Conservation (phyloP, 2,797 vertebrate genomes). For the Spinus pinus region DNA sequence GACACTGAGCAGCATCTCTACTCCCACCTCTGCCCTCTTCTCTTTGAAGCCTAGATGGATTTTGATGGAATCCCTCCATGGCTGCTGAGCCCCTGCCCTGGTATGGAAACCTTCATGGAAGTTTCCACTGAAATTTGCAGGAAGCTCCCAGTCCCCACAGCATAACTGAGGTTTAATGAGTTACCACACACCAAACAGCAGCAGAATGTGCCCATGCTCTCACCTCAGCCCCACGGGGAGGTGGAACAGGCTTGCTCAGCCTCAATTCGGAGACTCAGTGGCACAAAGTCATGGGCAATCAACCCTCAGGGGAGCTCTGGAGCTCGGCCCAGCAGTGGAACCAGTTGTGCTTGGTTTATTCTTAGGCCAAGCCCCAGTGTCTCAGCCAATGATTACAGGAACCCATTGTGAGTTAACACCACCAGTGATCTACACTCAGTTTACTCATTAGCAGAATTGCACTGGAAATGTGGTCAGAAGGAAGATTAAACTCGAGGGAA, state of each 20-base stretch:
- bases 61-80: not conserved
- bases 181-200: not conserved
- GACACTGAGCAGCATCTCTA: not conserved
- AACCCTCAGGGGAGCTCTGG: not conserved
- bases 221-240: not conserved
- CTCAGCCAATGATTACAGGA: not conserved
- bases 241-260: not conserved
- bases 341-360: not conserved
- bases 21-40: not conserved
- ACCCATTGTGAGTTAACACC: not conserved
- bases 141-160: not conserved
- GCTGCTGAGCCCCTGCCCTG: not conserved
- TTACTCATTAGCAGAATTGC: not conserved
- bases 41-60: not conserved
- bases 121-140: not conserved
- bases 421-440: not conserved
- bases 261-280: not conserved
- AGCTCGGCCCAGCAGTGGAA: not conserved
- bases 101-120: not conserved
- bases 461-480: not conserved
- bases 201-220: not conserved
- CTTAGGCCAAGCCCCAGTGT: not conserved
- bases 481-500: not conserved
- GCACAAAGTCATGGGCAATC: not conserved
- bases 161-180: conserved; percentile 5